These are phyloP conservation scores for Palaemon carinicauda DNA, from an alignment of 1,140 invertebrate genomes.

Conservation along the genomic window DNA sequence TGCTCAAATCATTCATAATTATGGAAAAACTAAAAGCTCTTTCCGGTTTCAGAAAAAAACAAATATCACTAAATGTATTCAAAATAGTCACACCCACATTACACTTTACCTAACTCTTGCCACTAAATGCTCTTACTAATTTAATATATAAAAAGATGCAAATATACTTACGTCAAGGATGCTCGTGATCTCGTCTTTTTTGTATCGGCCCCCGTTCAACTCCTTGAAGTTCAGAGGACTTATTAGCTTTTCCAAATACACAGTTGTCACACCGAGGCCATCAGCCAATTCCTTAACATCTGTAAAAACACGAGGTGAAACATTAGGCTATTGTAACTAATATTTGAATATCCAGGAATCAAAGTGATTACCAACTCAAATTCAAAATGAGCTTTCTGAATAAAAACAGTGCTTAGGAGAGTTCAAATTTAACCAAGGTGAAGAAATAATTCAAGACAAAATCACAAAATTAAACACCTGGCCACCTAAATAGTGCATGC, in stretches of 20 bases:
- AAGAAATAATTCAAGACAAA: no score
- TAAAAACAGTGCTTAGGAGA: not conserved
- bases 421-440: not conserved
- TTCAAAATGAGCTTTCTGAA: not conserved
- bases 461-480: no score
- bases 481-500: no score
- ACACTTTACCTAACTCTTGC: no score
- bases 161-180: conserved; percentile 20
- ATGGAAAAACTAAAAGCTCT: no score
- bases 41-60: no score
- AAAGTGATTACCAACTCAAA: not conserved
- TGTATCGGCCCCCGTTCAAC: not conserved
- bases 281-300: conserved; percentile 16
- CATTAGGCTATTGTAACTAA: not conserved
- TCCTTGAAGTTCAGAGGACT: conserved; percentile 9
- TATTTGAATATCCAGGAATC: no score
- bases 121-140: no score
- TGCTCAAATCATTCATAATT: no score
- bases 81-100: no score
- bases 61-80: no score
- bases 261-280: conserved; percentile 18
- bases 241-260: conserved; percentile 30
- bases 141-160: no score
- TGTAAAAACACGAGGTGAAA: not conserved
- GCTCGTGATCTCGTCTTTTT: not conserved